Evolutionary conservation across 2,797 vertebrate genomes (phyloP), one percentile per base, ranked within the genome.

Genomic region (Xenops minutus): DNA sequence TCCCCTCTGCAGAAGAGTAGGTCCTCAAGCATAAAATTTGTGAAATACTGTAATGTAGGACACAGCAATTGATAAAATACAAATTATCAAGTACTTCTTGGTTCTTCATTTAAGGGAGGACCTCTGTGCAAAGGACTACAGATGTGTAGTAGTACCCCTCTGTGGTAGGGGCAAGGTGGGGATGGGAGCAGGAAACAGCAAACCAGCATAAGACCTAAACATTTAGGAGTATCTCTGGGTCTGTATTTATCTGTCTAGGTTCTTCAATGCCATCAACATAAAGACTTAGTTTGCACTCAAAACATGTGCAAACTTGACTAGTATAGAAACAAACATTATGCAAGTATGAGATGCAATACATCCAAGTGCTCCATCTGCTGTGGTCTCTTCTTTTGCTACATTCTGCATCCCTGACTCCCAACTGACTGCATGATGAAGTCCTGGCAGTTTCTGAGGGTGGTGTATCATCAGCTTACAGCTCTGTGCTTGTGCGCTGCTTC

Each of bases 401-500:
- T 71, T 68, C 51, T 72, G 58, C 2, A 7, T 59, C 56, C 34
- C 36, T 68, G 63, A 34, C 18, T 69, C 78, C n/a, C 63, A 73
- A 14, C 24, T 8, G 76, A 64, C 26, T 23, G 36, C 3, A 5
- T 14, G 13, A 44, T 1, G 17, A 58, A 89, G 62, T 32, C 13
- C 12, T 12, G 1, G 12, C 17, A 22, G 30, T 48, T 72, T 36
- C 56, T 14, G 49, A 67, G 34, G 18, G 37, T 34, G 83, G 19
- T 43, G 46, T 51, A 66, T 36, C 30, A 39, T 77, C 58, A 48
- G 77, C 98, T 98, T 97, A 98, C 97, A 93, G 63, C 19, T 95
- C 88, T 44, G 85, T 3, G 2, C 84, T 85, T 2, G 0, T 68
- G 44, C 51, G 92, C 92, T 90, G 76, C 81, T 94, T 92, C 96